Percentiles rank a stretch among this genome's conserved stretches.
Conservation (phyloP, 2,888 invertebrate species). For the Apocheima hispidaria region DNA sequence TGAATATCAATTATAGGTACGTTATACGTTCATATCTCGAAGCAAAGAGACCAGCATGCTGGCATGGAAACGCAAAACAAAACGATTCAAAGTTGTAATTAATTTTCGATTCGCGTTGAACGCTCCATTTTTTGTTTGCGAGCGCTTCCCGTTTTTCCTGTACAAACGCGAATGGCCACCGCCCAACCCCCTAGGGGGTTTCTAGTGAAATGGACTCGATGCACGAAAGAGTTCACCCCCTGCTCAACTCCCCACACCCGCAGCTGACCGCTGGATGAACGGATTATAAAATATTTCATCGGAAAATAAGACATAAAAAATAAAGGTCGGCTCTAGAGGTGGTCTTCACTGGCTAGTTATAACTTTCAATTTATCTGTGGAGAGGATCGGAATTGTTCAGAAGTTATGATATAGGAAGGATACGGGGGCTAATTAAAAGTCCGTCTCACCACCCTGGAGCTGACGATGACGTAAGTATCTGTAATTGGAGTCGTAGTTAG, state of each 20-base stretch:
- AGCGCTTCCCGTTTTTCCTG: slow-evolving; percentile 67
- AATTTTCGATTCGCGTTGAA: slow-evolving; percentile 78
- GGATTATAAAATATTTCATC: slow-evolving; percentile 79
- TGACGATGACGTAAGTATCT: slow-evolving; percentile 6
- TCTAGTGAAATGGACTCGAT: slow-evolving; percentile 68
- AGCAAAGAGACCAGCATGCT: slow-evolving; percentile 21
- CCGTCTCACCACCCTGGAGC: not conserved
- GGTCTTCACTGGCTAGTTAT: slow-evolving; percentile 50
- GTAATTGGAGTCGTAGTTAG: too few relatives aligned
- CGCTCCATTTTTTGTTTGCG: slow-evolving; percentile 71
- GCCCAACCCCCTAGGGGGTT: slow-evolving; percentile 46
- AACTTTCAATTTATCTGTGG: slow-evolving; percentile 47
- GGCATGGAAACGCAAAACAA: slow-evolving; percentile 25
- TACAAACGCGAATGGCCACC: slow-evolving; percentile 71
- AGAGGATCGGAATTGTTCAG: slow-evolving; percentile 21
- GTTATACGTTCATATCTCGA: slow-evolving; percentile 13
- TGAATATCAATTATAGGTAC: slow-evolving; percentile 20
- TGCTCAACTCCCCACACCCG: slow-evolving; percentile 45
- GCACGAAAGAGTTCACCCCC: slow-evolving; percentile 57
- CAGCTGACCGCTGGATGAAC: slow-evolving; percentile 75
- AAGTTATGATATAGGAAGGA: slow-evolving; percentile 3
- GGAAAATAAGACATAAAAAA: slow-evolving; percentile 65
- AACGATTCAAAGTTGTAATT: slow-evolving; percentile 70
- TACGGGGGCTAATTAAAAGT: slow-evolving; percentile 11
- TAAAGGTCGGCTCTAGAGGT: slow-evolving; percentile 47